Percentiles rank a stretch among this genome's conserved stretches.
phyloP scores from a whole-genome alignment of 2,888 invertebrate species.

The Tenthredo scrophulariae region DNA sequence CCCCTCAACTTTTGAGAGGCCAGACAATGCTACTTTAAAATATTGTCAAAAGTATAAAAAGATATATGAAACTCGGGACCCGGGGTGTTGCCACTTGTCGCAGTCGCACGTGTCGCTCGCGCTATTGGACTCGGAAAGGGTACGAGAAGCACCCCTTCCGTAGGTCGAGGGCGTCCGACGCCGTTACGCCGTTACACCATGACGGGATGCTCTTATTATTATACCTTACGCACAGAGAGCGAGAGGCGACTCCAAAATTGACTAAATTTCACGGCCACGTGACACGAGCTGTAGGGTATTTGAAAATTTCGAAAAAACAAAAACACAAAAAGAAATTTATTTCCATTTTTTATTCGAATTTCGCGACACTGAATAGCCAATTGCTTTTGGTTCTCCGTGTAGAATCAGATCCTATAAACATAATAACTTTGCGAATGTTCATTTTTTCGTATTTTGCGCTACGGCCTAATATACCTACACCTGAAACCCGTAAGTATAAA shows the following conservation, averaged over 20 bases:
- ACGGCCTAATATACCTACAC: neutral
- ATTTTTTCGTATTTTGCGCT: neutral
- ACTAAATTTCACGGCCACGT: slow-evolving; percentile 30
- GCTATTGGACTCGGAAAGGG: slow-evolving; percentile 64
- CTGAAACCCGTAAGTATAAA: neutral
- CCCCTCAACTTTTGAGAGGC: slow-evolving; percentile 53
- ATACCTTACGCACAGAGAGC: slow-evolving; percentile 15
- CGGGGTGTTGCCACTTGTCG: slow-evolving; percentile 73
- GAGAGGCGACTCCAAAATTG: slow-evolving; percentile 5
- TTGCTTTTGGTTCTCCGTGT: neutral
- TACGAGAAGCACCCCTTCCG: slow-evolving; percentile 47
- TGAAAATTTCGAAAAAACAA: neutral
- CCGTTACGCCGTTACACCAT: slow-evolving; percentile 24
- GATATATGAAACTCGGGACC: slow-evolving; percentile 58
- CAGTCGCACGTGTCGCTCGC: slow-evolving; percentile 73
- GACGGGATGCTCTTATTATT: slow-evolving; percentile 28
- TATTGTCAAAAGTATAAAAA: slow-evolving; percentile 74
- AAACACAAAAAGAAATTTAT: neutral
- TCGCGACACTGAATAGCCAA: neutral
- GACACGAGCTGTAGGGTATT: neutral
- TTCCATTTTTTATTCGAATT: neutral
- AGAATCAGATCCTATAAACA: neutral
- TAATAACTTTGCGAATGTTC: neutral
- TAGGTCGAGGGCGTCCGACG: slow-evolving; percentile 34
- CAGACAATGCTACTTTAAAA: slow-evolving; percentile 75